These are phyloP conservation scores for Manis javanica DNA, from an alignment of 2,797 vertebrate genomes.

Conservation along the genomic window DNA sequence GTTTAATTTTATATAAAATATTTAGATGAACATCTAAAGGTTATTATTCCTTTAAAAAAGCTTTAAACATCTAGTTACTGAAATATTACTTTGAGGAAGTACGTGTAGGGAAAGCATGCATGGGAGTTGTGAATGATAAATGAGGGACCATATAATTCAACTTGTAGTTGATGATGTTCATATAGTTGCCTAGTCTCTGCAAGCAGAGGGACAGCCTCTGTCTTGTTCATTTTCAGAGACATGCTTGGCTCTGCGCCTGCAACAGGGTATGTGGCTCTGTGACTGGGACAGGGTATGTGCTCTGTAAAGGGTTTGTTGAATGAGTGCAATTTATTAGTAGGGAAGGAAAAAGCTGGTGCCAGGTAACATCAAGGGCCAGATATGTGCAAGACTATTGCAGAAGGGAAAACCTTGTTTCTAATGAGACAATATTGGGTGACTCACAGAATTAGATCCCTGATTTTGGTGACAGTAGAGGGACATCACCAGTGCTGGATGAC, in stretches of 20 bases:
- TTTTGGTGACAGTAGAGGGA: background rate
- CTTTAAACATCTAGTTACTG: background rate
- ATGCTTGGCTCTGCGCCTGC: background rate
- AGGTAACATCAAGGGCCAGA: background rate
- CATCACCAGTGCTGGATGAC: background rate
- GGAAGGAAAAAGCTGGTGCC: background rate
- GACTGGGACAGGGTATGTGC: background rate
- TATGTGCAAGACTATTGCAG: background rate
- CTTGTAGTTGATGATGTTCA: background rate
- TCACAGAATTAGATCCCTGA: background rate
- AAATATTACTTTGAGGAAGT: background rate
- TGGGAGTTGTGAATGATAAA: background rate
- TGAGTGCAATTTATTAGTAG: background rate
- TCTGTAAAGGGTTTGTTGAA: background rate
- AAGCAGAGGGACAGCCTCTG: background rate
- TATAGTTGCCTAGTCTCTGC: background rate
- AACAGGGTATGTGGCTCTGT: background rate
- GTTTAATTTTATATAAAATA: background rate
- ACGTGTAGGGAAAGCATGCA: background rate
- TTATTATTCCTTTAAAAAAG: background rate
- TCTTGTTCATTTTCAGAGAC: background rate
- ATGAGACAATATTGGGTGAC: background rate
- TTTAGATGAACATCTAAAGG: background rate
- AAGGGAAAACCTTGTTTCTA: background rate
- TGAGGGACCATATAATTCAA: background rate